phyloP scores from a whole-genome alignment of 2,113 vertebrate species.

The Pedionomus torquatus region DNA sequence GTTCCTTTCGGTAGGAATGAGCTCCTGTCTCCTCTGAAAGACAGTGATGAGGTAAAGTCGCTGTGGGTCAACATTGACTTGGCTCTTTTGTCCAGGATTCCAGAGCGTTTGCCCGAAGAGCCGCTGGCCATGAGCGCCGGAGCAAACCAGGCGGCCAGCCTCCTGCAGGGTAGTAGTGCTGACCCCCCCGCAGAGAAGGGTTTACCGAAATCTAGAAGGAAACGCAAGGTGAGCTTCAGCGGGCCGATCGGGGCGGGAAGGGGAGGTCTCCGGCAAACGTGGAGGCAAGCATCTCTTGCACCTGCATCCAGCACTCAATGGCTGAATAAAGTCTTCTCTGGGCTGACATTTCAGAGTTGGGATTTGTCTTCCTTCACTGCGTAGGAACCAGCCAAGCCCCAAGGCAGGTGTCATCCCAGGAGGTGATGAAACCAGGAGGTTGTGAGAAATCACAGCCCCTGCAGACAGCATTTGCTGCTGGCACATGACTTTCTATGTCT shows the following conservation, averaged over 20 bases:
- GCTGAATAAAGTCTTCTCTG: not conserved
- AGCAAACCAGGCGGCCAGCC: conserved; percentile 72
- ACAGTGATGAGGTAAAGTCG: conserved; percentile 86
- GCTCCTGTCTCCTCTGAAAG: conserved; percentile 76
- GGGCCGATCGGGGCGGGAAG: rapidly evolving
- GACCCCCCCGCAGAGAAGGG: conserved; percentile 73
- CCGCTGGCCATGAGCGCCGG: conserved; percentile 66
- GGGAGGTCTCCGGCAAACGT: not conserved
- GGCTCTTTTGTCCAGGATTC: conserved; percentile 90
- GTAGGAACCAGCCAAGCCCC: not conserved
- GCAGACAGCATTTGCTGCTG: rapidly evolving
- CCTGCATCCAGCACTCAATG: rapidly evolving
- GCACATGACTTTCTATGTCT: not conserved
- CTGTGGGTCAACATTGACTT: conserved; percentile 97
- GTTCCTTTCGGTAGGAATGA: conserved; percentile 94
- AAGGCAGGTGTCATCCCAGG: not conserved
- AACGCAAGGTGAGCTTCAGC: conserved; percentile 88
- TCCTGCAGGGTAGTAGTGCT: conserved; percentile 65
- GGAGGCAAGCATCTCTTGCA: rapidly evolving
- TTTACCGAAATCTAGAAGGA: conserved; percentile 85
- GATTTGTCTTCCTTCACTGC: rapidly evolving
- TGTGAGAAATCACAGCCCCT: not conserved
- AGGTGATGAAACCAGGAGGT: not conserved
- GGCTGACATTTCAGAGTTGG: not conserved
- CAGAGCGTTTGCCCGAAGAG: conserved; percentile 80